Conservation (phyloP, 23 tunicate genomes). For the Trididemnum miniatum region DNA sequence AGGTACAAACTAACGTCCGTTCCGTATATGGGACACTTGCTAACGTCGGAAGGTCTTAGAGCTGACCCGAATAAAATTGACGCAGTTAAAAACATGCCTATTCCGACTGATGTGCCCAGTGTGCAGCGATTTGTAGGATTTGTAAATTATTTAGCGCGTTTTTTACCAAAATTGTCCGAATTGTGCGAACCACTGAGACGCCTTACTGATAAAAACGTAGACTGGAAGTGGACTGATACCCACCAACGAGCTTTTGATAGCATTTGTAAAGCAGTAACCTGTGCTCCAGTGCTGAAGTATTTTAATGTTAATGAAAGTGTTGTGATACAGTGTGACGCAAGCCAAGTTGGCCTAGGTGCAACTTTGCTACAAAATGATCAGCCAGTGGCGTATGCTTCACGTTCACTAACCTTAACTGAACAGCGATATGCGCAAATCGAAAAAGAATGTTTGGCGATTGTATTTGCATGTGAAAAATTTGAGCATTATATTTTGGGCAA, state of each 20-base stretch:
- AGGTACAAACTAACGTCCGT: not conserved
- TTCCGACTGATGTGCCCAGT: not conserved
- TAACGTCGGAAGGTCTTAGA: not conserved
- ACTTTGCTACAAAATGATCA: not conserved
- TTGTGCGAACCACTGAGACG: not conserved
- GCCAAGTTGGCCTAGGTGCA: not conserved
- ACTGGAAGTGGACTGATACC: not conserved
- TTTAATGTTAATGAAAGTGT: not conserved
- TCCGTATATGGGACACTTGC: not conserved
- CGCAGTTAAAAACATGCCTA: not conserved
- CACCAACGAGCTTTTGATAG: not conserved
- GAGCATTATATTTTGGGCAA: not conserved
- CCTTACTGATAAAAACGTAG: not conserved
- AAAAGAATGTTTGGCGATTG: too few species aligned
- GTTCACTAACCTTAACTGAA: too few species aligned
- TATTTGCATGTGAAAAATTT: not conserved
- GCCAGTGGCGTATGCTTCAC: too few species aligned
- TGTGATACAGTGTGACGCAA: not conserved
- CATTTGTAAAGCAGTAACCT: not conserved
- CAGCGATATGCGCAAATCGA: too few species aligned
- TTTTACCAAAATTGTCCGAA: not conserved
- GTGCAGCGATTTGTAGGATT: not conserved
- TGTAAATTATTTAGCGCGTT: not conserved
- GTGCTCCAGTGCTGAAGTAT: not conserved
- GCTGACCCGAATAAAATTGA: not conserved